phyloP scores from a whole-genome alignment of 2,797 vertebrate genomes.

The Labroides dimidiatus region DNA sequence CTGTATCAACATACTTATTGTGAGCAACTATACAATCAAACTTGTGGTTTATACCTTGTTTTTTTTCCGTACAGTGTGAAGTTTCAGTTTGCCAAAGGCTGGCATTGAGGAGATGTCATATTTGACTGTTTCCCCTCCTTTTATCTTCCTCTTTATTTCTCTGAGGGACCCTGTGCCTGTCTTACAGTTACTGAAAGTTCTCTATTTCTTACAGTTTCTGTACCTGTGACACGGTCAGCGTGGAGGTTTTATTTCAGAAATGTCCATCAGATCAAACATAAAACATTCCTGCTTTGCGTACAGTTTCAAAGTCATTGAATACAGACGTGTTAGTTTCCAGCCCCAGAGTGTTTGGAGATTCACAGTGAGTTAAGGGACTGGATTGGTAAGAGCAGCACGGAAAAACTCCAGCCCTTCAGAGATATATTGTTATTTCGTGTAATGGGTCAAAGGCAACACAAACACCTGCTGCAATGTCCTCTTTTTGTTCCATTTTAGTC shows the following conservation, averaged over 20 bases:
- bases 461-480: slow-evolving; percentile 46
- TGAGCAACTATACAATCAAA: slow-evolving; percentile 46
- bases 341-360: slow-evolving; percentile 65
- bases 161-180: slow-evolving; percentile 22
- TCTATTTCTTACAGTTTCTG: slow-evolving; percentile 25
- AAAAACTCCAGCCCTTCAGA: slow-evolving; percentile 83
- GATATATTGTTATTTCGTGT: slow-evolving; percentile 63
- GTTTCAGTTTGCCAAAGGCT: slow-evolving; percentile 25
- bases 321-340: slow-evolving; percentile 62
- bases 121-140: slow-evolving; percentile 13
- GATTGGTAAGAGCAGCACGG: slow-evolving; percentile 79
- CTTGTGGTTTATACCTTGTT: slow-evolving; percentile 13
- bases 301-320: slow-evolving; percentile 57
- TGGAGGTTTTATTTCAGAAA: slow-evolving; percentile 34
- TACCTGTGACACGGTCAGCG: slow-evolving; percentile 45
- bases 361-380: slow-evolving; percentile 78
- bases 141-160: slow-evolving; percentile 2
- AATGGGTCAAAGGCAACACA: slow-evolving; percentile 76
- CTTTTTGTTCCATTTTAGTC: slow-evolving; percentile 42
- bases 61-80: slow-evolving; percentile 24
- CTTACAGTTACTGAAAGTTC: slow-evolving; percentile 39
- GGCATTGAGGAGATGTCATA: slow-evolving; percentile 8
- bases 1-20: slow-evolving; percentile 44
- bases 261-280: slow-evolving; percentile 37
- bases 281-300: slow-evolving; percentile 58